Percentiles rank a stretch among this genome's conserved stretches.
Evolutionary conservation across 1,140 invertebrate species (phyloP).

Genomic region (Branchinecta lynchi): DNA sequence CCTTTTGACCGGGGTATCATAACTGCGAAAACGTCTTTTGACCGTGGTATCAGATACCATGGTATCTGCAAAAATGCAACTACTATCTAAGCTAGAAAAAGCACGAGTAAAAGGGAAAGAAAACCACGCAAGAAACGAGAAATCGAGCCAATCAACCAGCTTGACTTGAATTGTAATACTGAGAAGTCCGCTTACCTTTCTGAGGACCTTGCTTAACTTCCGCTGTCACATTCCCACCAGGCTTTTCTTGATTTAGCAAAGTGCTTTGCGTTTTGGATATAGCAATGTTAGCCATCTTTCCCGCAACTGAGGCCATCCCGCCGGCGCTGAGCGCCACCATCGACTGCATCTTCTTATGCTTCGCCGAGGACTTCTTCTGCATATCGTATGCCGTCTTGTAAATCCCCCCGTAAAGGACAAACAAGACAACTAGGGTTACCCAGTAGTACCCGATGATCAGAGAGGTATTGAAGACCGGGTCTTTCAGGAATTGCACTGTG

Average conservation of each 20-base stretch:
- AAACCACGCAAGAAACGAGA: too few relatives aligned
- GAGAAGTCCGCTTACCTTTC: too few relatives aligned
- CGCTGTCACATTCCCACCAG: slow-evolving; percentile 26
- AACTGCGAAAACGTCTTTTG: too few relatives aligned
- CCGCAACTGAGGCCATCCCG: slow-evolving; percentile 71
- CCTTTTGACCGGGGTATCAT: too few relatives aligned
- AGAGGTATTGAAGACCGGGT: slow-evolving; percentile 94
- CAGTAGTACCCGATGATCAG: slow-evolving; percentile 96
- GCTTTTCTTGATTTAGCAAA: slow-evolving; percentile 51
- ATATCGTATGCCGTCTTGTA: slow-evolving; percentile 96
- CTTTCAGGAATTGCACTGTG: slow-evolving; percentile 93
- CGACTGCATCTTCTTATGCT: slow-evolving; percentile 82
- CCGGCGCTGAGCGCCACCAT: slow-evolving; percentile 62
- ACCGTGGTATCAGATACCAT: too few relatives aligned
- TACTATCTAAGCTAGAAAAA: too few relatives aligned
- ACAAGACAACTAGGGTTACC: slow-evolving; percentile 82
- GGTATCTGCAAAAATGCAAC: too few relatives aligned
- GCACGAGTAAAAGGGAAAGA: too few relatives aligned
- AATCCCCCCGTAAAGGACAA: slow-evolving; percentile 89
- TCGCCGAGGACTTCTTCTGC: slow-evolving; percentile 92
- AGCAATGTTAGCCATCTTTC: slow-evolving; percentile 65
- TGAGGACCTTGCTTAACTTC: too few relatives aligned
- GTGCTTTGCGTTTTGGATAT: slow-evolving; percentile 58
- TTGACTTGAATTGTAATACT: too few relatives aligned
- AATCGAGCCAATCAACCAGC: too few relatives aligned